Base-by-base conservation (phyloP, 2,797 vertebrate genomes). In the Sebastes nivosus region DNA sequence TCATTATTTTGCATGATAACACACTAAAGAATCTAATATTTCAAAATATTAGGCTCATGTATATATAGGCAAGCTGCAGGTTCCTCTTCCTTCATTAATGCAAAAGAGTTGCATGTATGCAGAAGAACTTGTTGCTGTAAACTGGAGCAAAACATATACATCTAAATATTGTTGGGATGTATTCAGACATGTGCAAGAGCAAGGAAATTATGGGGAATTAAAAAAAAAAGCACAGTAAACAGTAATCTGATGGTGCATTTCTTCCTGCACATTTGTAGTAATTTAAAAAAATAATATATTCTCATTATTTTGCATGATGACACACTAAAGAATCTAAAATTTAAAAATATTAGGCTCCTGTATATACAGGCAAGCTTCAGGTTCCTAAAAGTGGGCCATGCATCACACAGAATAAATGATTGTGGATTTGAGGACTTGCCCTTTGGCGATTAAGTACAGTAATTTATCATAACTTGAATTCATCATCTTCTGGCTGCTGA, bases 321-420 rank as follows among this genome's bases (percentile, higher is more conserved):
- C 18, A 42, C 16, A 61, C 4, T 3, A 18, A 16, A 54, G 0
- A 1, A 38, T 38, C 46, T 14, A 20, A 50, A 14, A 58, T 22
- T 54, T 55, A 0, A 16, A n/a, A 20, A 61, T 25, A 54, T 64
- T 12, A 32, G 8, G 16, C 52, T 67, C 12, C 1, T 38, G 10
- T 4, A 16, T 42, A 42, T 42, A 42, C 16, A 38, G 10, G 27
- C 57, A 58, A 46, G 69, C 58, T 79, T 68, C 25, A 72, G 20
- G 22, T 52, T 34, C 4, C 27, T 42, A 57, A 78, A 85, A 67
- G 52, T 72, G 64, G 18, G 68, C 75, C 73, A 96, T 97, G 96
- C 93, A 97, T 97, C 91, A 92, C 66, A 94, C 95, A 95, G 95
- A 95, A 97, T 94, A 95, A 97, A 96, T 96, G 94, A 96, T 96